Percentiles rank a stretch among this genome's conserved stretches.
Conservation (phyloP, 2,888 invertebrate species). For the Gibbula magus region DNA sequence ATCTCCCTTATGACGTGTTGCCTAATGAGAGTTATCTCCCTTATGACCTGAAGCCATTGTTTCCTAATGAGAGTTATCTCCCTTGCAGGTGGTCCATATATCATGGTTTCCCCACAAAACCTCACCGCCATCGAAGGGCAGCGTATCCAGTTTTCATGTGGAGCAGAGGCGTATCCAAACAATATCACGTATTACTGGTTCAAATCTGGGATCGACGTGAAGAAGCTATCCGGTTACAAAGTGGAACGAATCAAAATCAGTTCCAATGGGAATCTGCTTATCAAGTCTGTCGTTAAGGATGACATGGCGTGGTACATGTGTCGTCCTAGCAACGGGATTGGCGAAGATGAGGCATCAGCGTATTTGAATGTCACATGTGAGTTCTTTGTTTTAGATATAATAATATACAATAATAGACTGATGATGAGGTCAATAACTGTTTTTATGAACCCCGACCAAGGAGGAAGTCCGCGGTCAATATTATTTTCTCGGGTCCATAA, state of each 20-base stretch:
- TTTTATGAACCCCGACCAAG: too few relatives aligned
- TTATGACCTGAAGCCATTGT: background rate
- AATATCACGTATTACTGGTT: constrained; percentile 84
- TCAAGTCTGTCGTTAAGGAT: constrained; percentile 94
- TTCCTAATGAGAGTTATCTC: background rate
- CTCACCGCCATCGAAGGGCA: constrained; percentile 96
- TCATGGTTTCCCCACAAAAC: constrained; percentile 95
- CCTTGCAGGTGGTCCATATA: constrained; percentile 91
- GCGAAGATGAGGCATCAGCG: constrained; percentile 94
- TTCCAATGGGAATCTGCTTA: constrained; percentile 91
- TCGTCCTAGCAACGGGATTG: constrained; percentile 97
- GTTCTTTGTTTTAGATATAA: constrained; percentile 68
- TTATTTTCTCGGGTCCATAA: too few relatives aligned
- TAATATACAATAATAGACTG: too few relatives aligned
- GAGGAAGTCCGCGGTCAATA: too few relatives aligned
- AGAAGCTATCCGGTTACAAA: constrained; percentile 48
- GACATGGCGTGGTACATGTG: constrained; percentile 97
- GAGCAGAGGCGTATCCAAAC: constrained; percentile 92
- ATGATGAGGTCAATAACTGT: too few relatives aligned
- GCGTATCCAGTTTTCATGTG: constrained; percentile 94
- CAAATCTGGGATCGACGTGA: constrained; percentile 84
- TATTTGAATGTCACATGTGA: constrained; percentile 98
- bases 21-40: background rate
- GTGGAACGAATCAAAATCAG: constrained; percentile 76
- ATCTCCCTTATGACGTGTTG: too few relatives aligned